phyloP scores from a whole-genome alignment of 2,888 invertebrate genomes.

The Amiota mariae region DNA sequence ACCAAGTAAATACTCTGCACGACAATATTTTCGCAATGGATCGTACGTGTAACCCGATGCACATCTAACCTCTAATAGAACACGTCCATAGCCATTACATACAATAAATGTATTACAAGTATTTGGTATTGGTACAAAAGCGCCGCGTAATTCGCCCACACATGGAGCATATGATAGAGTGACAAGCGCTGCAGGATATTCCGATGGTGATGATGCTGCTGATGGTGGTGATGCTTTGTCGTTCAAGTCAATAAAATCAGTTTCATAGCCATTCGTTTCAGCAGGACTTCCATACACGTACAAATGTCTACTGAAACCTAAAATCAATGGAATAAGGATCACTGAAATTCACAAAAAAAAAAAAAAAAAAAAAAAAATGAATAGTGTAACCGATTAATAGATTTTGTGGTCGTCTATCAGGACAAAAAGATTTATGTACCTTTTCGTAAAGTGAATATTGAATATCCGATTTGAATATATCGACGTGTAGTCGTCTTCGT shows the following conservation, averaged over 20 bases:
- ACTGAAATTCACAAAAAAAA: not conserved
- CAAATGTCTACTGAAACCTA: not conserved
- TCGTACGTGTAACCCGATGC: slow-evolving; percentile 7
- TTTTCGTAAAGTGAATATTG: not conserved
- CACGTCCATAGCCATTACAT: slow-evolving; percentile 8
- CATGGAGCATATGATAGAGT: slow-evolving; percentile 16
- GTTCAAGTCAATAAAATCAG: too few species aligned
- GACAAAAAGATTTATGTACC: too few species aligned
- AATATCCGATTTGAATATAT: not conserved
- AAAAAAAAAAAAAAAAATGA: too few species aligned
- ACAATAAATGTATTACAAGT: not conserved
- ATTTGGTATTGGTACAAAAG: slow-evolving; percentile 1
- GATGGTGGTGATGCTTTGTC: too few species aligned
- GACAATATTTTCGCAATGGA: slow-evolving; percentile 7
- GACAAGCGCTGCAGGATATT: not conserved
- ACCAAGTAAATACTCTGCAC: not conserved
- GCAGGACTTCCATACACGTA: not conserved
- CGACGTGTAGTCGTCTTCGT: too few species aligned
- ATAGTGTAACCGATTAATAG: too few species aligned
- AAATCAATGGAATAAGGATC: slow-evolving; percentile 1
- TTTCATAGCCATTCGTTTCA: too few species aligned
- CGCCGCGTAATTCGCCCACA: slow-evolving; percentile 1
- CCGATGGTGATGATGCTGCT: too few species aligned
- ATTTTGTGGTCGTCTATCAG: too few species aligned
- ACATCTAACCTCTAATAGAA: not conserved